Conservation (phyloP, 2,888 invertebrate species). For the Dolichopus griseipennis region DNA sequence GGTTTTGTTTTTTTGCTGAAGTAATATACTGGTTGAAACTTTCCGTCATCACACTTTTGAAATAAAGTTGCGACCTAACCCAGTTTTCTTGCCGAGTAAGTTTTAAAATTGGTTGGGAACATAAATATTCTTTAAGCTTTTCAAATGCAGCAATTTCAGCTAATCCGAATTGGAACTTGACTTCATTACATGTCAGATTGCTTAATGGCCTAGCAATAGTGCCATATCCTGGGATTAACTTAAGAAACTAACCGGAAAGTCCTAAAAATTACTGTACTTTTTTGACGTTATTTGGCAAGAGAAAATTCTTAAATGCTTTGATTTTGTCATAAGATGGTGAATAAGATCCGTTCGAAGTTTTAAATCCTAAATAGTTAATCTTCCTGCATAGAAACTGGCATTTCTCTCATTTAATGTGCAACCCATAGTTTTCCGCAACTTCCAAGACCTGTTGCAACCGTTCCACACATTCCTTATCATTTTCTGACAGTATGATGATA, state of each 20-base stretch:
- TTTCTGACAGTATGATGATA: constrained; percentile 20
- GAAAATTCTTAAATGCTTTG: constrained; percentile 25
- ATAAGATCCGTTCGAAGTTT: constrained; percentile 19
- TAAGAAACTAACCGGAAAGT: constrained; percentile 16
- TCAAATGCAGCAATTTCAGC: constrained; percentile 3
- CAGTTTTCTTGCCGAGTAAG: constrained; percentile 11
- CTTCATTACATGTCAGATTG: constrained; percentile 3
- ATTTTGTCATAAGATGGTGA: constrained; percentile 25
- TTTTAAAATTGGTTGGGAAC: constrained; percentile 9
- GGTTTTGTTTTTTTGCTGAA: constrained; percentile 11
- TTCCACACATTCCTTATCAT: constrained; percentile 19
- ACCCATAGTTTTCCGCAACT: constrained; percentile 17
- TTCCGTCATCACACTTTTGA: no score
- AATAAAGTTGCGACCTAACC: constrained; percentile 12
- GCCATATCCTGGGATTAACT: constrained; percentile 17
- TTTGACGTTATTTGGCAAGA: constrained; percentile 24
- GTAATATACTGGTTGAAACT: constrained; percentile 11
- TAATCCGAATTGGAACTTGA: constrained; percentile 13
- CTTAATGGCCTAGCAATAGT: constrained; percentile 10
- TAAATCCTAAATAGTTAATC: constrained; percentile 16
- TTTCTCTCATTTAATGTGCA: constrained; percentile 22
- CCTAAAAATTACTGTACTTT: constrained; percentile 28
- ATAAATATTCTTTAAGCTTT: neutral
- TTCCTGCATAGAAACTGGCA: constrained; percentile 20
- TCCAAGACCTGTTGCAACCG: constrained; percentile 18